Base-by-base conservation (phyloP, 2,888 invertebrate species). In the Seladonia tumulorum region DNA sequence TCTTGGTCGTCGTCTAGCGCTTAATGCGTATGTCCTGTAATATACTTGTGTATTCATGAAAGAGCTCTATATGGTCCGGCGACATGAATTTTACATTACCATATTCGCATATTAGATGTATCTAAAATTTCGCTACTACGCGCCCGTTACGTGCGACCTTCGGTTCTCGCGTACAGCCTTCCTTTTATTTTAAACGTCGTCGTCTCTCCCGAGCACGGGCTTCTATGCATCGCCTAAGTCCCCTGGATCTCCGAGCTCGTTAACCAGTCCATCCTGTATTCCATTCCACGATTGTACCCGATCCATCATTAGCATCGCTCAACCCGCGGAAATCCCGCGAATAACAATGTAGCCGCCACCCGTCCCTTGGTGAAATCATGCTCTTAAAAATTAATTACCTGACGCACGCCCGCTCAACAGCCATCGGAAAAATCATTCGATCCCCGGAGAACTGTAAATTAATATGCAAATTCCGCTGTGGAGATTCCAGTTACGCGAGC, bases 71-170 rank as follows among this genome's bases (percentile, higher is more conserved):
- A 63, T 68, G 76, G 49, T 35, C 12, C 68, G 79, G 22, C 75
- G 68, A 85, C 85, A 84, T 80, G 80, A 85, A 84, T 84, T 79
- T 85, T 74, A 60, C 85, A 85, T 85, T 85, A 85, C 68, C 76
- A 80, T 76, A 76, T 73, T 76, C 72, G 63, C 68, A 39, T 68
- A 76, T 83, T 85, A 76, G 72, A 83, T 39, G 35, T 76, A 70
- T 73, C 76, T 72, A 84, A 85, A 85, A 84, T 85, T 83, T 79
- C 42, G 68, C 49, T 60, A 35, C 18, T 76, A 14, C n/a, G 60
- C 35, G 22, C 42, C 47, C 57, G 57, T 47, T 42, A 49, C 29
- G 10, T 4, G 25, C 35, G 16, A 45, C 70, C 74, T 70, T 77
- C 73, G 53, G 47, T 74, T 66, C 35, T 22, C 39, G 45, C 53